Percentiles rank a stretch among this genome's conserved stretches.
phyloP scores from a whole-genome alignment of 2,888 invertebrate genomes.

The Fissipunctia ypsillon region DNA sequence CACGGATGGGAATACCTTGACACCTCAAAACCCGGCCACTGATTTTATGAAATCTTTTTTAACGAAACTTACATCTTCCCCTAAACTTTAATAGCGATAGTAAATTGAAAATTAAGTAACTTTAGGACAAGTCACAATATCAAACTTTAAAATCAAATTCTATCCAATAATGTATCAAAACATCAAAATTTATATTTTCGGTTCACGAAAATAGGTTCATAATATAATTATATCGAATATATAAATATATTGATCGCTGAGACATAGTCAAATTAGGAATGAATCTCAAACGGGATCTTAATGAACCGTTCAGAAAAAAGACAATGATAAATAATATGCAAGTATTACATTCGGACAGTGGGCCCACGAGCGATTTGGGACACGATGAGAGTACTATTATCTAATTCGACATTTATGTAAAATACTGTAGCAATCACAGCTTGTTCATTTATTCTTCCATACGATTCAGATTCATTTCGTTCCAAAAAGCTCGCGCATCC shows the following conservation, averaged over 20 bases:
- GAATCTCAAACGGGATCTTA: slow-evolving; percentile 57
- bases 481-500: slow-evolving; percentile 55
- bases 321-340: slow-evolving; percentile 52
- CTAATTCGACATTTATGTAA: slow-evolving; percentile 51
- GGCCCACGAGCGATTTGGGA: slow-evolving; percentile 49
- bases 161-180: slow-evolving; percentile 76
- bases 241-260: slow-evolving; percentile 55
- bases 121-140: slow-evolving; percentile 84
- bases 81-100: slow-evolving; percentile 79
- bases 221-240: slow-evolving; percentile 66
- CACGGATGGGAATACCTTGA: slow-evolving; percentile 32
- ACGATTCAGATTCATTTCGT: slow-evolving; percentile 32
- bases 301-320: slow-evolving; percentile 67
- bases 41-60: slow-evolving; percentile 64
- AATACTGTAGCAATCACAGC: slow-evolving; percentile 58
- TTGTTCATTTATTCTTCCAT: slow-evolving; percentile 44
- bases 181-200: slow-evolving; percentile 72
- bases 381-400: slow-evolving; percentile 49
- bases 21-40: slow-evolving; percentile 58
- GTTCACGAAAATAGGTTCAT: slow-evolving; percentile 69
- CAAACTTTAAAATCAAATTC: slow-evolving; percentile 80
- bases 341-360: slow-evolving; percentile 37
- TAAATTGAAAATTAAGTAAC: slow-evolving; percentile 78
- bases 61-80: slow-evolving; percentile 72
- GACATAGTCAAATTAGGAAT: slow-evolving; percentile 64